Evolutionary conservation across 2,113 vertebrate genomes (phyloP).

Genomic region (Gymnobelideus leadbeateri): DNA sequence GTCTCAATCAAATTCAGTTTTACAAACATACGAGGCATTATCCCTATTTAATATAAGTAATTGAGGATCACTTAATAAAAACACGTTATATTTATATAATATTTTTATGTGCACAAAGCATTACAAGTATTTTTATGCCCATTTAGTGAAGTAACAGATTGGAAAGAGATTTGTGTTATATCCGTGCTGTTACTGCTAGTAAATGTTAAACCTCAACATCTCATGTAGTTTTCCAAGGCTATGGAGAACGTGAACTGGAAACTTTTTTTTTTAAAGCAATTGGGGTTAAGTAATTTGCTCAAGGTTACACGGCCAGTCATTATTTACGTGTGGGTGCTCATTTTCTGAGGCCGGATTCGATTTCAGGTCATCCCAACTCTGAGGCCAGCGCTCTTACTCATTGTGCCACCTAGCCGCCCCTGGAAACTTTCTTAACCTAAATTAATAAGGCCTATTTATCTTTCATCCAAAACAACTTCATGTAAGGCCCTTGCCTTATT

Average conservation of each 20-base stretch:
- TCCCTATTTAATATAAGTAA: not conserved
- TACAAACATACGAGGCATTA: not conserved
- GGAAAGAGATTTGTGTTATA: not conserved
- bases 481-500: not conserved
- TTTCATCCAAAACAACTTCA: not conserved
- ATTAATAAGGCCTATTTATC: not conserved
- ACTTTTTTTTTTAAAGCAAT: no score
- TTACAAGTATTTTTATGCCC: not conserved
- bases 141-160: not conserved
- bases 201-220: not conserved
- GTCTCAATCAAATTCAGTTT: no score
- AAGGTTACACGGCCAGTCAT: no score
- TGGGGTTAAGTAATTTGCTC: no score
- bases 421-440: not conserved
- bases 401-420: no score
- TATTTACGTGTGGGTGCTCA: no score
- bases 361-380: no score
- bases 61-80: not conserved
- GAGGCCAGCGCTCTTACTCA: no score
- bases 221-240: not conserved
- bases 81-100: not conserved
- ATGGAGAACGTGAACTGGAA: not conserved
- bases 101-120: not conserved
- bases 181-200: not conserved
- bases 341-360: no score